Evolutionary conservation across 2,113 vertebrate species (phyloP).

Genomic region (Mobula hypostoma): DNA sequence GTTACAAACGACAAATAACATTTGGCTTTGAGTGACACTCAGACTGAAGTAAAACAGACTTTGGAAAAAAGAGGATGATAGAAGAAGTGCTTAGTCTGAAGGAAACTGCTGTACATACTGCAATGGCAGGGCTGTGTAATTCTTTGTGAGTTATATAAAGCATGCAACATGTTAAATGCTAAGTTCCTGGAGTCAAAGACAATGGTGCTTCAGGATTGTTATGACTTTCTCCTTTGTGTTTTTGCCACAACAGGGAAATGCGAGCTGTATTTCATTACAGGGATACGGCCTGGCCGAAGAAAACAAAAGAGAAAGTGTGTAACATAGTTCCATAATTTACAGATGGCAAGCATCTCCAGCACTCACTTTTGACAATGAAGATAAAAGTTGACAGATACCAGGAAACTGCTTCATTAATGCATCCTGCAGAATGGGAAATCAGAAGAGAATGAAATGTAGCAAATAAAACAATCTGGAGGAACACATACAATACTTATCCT

Average conservation of each 20-base stretch:
- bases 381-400: constrained; percentile 23
- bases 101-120: background rate
- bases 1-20: constrained; percentile 31
- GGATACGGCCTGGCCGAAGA: background rate
- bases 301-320: constrained; percentile 11
- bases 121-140: background rate
- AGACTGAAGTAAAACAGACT: constrained; percentile 25
- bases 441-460: background rate
- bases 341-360: constrained; percentile 29
- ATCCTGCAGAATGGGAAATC: background rate
- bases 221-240: constrained; percentile 36
- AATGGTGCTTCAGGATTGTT: constrained; percentile 27
- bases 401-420: background rate
- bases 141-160: constrained; percentile 33
- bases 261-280: constrained; percentile 25
- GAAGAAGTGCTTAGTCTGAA: constrained; percentile 34
- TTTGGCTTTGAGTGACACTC: constrained; percentile 31
- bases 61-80: constrained; percentile 22
- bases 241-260: constrained; percentile 26
- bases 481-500: background rate
- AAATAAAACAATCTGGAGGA: background rate
- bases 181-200: constrained; percentile 34
- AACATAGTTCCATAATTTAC: background rate
- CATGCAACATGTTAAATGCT: constrained; percentile 20
- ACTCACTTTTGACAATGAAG: constrained; percentile 32